These are phyloP conservation scores for Ectropis crepuscularia DNA, from an alignment of 2,888 invertebrate species.

Conservation along the genomic window DNA sequence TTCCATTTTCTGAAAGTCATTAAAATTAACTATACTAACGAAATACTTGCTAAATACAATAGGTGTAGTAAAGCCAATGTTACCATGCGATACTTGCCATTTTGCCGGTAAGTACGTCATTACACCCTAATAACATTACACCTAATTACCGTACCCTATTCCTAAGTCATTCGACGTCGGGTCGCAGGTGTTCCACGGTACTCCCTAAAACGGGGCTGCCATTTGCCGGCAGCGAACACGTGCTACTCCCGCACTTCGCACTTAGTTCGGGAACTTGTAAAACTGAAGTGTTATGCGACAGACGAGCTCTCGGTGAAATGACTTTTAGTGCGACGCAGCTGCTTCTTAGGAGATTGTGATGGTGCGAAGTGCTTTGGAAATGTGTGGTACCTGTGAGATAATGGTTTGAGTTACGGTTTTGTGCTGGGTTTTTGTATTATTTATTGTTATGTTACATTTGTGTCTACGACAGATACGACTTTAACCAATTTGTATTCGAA, in stretches of 20 bases:
- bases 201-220: constrained; percentile 68
- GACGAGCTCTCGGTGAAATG: constrained; percentile 39
- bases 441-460: too few relatives aligned
- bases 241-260: constrained; percentile 67
- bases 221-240: constrained; percentile 67
- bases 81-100: not conserved
- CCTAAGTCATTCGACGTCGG: constrained; percentile 41
- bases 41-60: too few relatives aligned
- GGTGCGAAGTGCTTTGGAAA: constrained; percentile 38
- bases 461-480: too few relatives aligned
- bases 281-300: constrained; percentile 68
- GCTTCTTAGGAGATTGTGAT: constrained; percentile 63
- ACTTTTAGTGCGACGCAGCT: constrained; percentile 50
- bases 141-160: constrained; percentile 55
- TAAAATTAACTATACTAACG: too few relatives aligned
- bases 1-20: too few relatives aligned
- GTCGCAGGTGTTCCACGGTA: constrained; percentile 69
- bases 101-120: constrained; percentile 38
- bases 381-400: constrained; percentile 30
- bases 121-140: constrained; percentile 48
- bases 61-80: too few relatives aligned
- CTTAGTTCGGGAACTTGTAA: constrained; percentile 71
- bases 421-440: not conserved
- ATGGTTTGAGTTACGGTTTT: constrained; percentile 11
- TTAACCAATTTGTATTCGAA: too few relatives aligned